A percentile compares a stretch with the other conserved stretches of the same genome.
Conservation (phyloP, 2,113 vertebrate genomes). For the Plectropomus leopardus region DNA sequence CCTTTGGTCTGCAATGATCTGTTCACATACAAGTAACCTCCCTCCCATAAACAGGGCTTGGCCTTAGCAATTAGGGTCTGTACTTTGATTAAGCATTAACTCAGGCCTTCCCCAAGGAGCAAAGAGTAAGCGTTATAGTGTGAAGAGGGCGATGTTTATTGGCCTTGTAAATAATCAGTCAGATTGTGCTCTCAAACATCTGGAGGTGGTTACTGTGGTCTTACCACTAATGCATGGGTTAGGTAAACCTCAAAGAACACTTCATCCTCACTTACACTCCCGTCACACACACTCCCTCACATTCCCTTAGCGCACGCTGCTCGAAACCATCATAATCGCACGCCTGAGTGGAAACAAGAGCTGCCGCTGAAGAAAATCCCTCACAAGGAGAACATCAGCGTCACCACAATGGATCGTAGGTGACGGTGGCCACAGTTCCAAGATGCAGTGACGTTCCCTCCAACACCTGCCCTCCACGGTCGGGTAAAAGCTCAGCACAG, state of each 20-base stretch:
- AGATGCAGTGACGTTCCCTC: background rate
- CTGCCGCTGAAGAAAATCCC: background rate
- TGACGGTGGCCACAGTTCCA: background rate
- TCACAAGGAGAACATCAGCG: background rate
- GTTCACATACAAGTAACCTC: conserved; percentile 42
- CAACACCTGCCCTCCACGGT: background rate
- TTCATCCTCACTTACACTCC: conserved; percentile 33
- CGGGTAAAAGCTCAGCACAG: background rate
- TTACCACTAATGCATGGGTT: conserved; percentile 57
- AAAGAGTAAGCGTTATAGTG: conserved; percentile 55
- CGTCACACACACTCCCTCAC: conserved; percentile 30
- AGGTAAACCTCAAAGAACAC: conserved; percentile 54
- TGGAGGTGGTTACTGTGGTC: conserved; percentile 71
- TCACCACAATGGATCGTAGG: background rate
- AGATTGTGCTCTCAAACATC: conserved; percentile 70
- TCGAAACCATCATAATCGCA: conserved; percentile 4
- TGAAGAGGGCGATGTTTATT: conserved; percentile 59
- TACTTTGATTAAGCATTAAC: conserved; percentile 84
- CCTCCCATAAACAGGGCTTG: conserved; percentile 73
- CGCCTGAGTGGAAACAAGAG: background rate
- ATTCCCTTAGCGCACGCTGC: conserved; percentile 3
- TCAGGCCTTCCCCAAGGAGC: conserved; percentile 49
- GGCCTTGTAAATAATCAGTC: conserved; percentile 54
- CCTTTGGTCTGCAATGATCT: conserved; percentile 22
- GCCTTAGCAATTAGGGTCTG: conserved; percentile 52